Percentiles rank a stretch among this genome's conserved stretches.
phyloP scores from a whole-genome alignment of 2,113 vertebrate species.

The Aegithalos caudatus region DNA sequence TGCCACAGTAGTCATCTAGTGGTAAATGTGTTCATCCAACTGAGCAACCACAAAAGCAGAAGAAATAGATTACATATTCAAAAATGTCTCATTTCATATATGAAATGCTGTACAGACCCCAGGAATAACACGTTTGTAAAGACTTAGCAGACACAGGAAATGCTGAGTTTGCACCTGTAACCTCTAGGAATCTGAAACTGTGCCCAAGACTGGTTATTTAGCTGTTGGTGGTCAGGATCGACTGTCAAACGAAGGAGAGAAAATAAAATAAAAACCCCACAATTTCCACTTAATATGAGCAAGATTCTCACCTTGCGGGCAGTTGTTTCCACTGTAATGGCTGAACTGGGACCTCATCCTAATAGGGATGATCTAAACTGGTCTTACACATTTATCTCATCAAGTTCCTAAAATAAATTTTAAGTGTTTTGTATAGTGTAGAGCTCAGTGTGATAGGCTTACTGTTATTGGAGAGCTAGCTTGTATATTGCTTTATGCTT shows the following conservation, averaged over 20 bases:
- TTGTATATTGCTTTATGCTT: neutral
- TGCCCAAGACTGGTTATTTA: neutral
- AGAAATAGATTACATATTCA: neutral
- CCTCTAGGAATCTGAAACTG: neutral
- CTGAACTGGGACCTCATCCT: neutral
- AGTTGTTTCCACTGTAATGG: neutral
- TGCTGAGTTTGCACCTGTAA: neutral
- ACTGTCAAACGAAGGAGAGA: neutral
- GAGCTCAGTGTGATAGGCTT: neutral
- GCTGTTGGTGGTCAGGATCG: neutral
- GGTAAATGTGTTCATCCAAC: neutral
- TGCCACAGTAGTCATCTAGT: neutral
- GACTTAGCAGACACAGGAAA: neutral
- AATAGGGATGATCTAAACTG: neutral
- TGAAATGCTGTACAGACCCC: neutral
- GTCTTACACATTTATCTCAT: neutral
- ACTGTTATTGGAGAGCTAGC: neutral
- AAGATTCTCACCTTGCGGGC: neutral
- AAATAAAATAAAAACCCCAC: neutral
- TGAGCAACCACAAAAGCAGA: neutral
- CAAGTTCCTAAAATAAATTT: neutral
- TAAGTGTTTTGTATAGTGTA: neutral
- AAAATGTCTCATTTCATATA: neutral
- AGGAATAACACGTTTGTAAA: neutral
- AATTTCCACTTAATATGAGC: neutral